Evolutionary conservation across 2,888 invertebrate genomes (phyloP), one percentile per base, ranked within the genome.

Genomic region (Cotesia congregata): DNA sequence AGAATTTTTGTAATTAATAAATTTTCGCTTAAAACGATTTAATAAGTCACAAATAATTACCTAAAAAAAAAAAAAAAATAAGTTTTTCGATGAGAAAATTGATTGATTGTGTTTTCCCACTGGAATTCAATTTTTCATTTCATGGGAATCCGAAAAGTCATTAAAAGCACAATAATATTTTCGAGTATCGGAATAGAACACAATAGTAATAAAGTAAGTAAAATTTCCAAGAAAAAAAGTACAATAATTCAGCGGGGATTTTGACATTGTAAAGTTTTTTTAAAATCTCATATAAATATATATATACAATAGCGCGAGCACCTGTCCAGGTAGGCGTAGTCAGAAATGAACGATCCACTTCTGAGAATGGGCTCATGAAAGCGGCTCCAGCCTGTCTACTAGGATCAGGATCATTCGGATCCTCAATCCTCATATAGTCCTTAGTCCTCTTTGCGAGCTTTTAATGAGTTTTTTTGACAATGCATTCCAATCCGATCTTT

Each of bases 341-440:
- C 80, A 80, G 80, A 81, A 78, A 74, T 74, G 77, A 82, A 74
- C 79, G 77, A 81, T 83, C 82, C 40, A 77, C 82, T 89, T 88
- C 88, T 85, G 83, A 80, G 88, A 88, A 88, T 87, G 41, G 50
- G 65, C 59, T 78, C 81, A 80, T 79, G 75, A 80, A 76, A 82
- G 83, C 80, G 88, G 87, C 88, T 87, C 88, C 88, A 84, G 83
- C 83, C 85, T 87, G 89, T 89, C 89, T 89, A 84, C 87, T 83
- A 81, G 80, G 82, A 87, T 87, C 88, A 86, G 86, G 83, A 87
- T 87, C 86, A 86, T 86, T 86, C 80, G 74, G 84, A 85, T 70
- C 81, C 81, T 83, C 84, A 68, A 30, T 30, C 30, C 30, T 30
- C 30, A 30, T 30, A 30, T 30, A 30, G 30, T 30, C 30, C 71